A percentile compares a stretch with the other conserved stretches of the same genome.
phyloP scores from a whole-genome alignment of 1,140 invertebrate genomes.

The Zaprionus ghesquierei region DNA sequence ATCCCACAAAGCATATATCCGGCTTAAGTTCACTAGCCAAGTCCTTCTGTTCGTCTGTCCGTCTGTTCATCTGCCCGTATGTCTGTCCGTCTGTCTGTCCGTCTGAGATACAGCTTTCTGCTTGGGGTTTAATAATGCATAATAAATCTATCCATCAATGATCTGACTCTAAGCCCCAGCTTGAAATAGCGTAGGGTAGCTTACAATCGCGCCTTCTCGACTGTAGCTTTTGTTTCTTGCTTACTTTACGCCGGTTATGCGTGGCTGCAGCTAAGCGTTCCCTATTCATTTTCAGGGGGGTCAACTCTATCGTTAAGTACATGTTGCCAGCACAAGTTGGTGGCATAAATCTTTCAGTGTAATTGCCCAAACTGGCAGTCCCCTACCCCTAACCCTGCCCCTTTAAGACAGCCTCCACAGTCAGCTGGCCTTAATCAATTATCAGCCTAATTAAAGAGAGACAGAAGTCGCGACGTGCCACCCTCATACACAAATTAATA shows the following conservation, averaged over 20 bases:
- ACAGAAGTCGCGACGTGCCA: slow-evolving; percentile 38
- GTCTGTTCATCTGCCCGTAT: no score
- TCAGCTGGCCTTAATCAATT: slow-evolving; percentile 61
- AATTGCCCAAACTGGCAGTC: slow-evolving; percentile 48
- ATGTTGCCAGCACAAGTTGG: slow-evolving; percentile 19
- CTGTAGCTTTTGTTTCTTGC: no score
- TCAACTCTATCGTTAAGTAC: slow-evolving; percentile 4
- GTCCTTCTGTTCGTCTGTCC: no score
- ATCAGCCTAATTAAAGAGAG: slow-evolving; percentile 62
- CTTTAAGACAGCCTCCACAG: neutral
- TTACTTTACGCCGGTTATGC: slow-evolving; percentile 57
- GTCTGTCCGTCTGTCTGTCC: no score
- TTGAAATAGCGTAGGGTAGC: no score
- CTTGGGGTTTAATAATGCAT: no score
- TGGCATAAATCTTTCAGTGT: slow-evolving; percentile 59
- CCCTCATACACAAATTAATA: slow-evolving; percentile 77
- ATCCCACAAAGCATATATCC: no score
- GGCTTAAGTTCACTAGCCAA: no score
- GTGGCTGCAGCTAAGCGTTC: slow-evolving; percentile 48
- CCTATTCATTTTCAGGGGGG: neutral
- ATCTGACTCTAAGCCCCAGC: no score
- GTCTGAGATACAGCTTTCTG: no score
- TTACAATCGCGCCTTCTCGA: no score
- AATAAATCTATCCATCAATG: no score
- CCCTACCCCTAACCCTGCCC: slow-evolving; percentile 9